A percentile compares a stretch with the other conserved stretches of the same genome.
Conservation (phyloP, 2,797 vertebrate species). For the Euphonia xanthogaster region DNA sequence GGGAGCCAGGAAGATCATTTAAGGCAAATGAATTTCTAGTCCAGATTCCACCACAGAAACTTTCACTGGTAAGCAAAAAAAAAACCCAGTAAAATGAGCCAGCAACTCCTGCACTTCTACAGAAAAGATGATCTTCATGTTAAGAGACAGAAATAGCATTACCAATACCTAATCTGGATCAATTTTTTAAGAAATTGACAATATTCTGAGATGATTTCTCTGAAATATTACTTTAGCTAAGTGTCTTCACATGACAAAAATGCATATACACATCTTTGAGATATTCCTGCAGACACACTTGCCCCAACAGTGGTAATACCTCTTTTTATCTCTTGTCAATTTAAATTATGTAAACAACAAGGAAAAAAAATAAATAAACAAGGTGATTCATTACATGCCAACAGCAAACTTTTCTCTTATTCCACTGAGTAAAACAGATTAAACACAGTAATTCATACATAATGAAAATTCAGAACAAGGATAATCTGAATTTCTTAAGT, state of each 20-base stretch:
- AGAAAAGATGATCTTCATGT: not conserved
- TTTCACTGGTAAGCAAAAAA: not conserved
- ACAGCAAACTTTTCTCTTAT: not conserved
- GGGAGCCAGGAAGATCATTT: not conserved
- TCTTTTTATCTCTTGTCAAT: not conserved
- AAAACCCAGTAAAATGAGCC: accelerated
- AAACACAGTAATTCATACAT: not conserved
- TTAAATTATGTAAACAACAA: not conserved
- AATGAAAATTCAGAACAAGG: not conserved
- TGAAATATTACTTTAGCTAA: not conserved
- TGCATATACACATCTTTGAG: not conserved
- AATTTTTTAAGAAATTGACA: not conserved
- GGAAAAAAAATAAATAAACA: not conserved
- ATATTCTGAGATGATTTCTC: not conserved
- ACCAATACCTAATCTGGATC: not conserved
- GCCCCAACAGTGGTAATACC: not conserved
- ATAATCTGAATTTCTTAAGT: not conserved
- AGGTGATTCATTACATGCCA: not conserved
- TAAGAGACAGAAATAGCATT: not conserved
- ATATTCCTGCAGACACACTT: not conserved
- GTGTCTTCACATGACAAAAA: not conserved
- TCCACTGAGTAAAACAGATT: not conserved
- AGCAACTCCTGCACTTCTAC: not conserved
- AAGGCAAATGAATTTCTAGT: not conserved
- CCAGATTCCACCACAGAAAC: not conserved